Conservation (phyloP, 2,888 invertebrate species). For the Drosophila niveifrons region DNA sequence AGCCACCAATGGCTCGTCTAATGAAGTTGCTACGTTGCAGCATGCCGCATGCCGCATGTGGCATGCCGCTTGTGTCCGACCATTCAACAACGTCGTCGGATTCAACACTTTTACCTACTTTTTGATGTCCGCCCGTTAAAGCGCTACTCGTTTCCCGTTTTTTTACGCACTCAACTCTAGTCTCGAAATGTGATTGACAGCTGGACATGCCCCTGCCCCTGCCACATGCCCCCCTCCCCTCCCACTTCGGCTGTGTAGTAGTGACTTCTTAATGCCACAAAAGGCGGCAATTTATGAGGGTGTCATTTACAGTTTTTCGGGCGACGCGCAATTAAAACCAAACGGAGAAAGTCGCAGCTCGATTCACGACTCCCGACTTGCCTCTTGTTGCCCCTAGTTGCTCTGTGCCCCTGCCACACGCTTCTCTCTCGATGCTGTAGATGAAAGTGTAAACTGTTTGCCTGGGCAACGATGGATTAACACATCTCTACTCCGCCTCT, state of each 20-base stretch:
- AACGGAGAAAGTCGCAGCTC: constrained; percentile 22
- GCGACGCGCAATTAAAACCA: constrained; percentile 66
- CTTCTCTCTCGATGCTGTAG: constrained; percentile 7
- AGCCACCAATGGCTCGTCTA: constrained; percentile 14
- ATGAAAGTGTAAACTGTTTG: constrained; percentile 51
- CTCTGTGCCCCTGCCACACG: background rate
- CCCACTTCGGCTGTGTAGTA: background rate
- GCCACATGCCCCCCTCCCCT: background rate
- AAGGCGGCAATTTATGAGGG: constrained; percentile 69
- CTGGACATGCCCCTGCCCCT: constrained; percentile 54
- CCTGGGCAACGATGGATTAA: constrained; percentile 52
- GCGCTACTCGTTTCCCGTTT: constrained; percentile 64
- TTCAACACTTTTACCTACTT: constrained; percentile 18
- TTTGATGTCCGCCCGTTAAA: constrained; percentile 60
- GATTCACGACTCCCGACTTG: constrained; percentile 5
- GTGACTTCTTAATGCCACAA: constrained; percentile 36
- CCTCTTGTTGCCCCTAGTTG: background rate
- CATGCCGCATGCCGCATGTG: constrained; percentile 2
- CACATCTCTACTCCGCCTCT: constrained; percentile 24
- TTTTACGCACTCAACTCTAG: constrained; percentile 55
- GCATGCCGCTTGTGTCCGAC: constrained; percentile 1
- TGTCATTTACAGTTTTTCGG: constrained; percentile 64
- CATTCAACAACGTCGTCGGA: background rate
- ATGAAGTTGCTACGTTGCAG: constrained; percentile 8
- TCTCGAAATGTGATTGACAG: constrained; percentile 66